Evolutionary conservation across 2,113 vertebrate genomes (phyloP), one percentile per base, ranked within the genome.

Genomic region (Tichodroma muraria): DNA sequence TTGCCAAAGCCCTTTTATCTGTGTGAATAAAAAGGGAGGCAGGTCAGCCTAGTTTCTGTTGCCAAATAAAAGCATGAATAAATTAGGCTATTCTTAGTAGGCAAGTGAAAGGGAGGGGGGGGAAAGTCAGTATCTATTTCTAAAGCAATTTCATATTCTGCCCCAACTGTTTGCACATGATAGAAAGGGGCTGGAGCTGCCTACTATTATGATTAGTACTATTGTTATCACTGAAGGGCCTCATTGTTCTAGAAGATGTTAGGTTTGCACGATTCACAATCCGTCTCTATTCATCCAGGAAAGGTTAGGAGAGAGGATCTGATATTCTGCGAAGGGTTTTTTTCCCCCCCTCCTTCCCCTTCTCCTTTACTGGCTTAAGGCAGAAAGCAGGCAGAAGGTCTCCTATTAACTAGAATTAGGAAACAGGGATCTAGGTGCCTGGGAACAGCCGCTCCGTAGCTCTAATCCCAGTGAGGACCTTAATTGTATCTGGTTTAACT

Each of bases 21-120:
- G 89, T 82, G 42, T 95, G 89, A 95, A 66, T 93, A 89, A 96
- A 97, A 97, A 92, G 86, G 75, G 87, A 78, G 94, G 95, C 94
- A 96, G 95, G 93, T 93, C 96, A 83, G 94, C 92, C 95, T 60
- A 81, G 92, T 96, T 95, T 93, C 89, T 96, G 92, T 97, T 92
- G 94, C 88, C 92, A 80, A 56, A 97, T 72, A 93, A 93, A 96
- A 97, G 94, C 84, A 68, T 96, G 94, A 97, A 97, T 97, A 97
- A 96, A 97, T 98, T 97, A 98, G 89, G 96, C 96, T 97, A 95
- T 98, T 98, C 97, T 98, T 97, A 97, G 97, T 93, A 96, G 88
- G 95, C 89, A 95, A 90, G 93, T 95, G 96, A 96, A 96, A 84
- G 95, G 93, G 88, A 18, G 69, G 3, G 65, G 77, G 77, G 80